phyloP scores from a whole-genome alignment of 2,888 invertebrate species.

The Acanthococcus lagerstroemiae region DNA sequence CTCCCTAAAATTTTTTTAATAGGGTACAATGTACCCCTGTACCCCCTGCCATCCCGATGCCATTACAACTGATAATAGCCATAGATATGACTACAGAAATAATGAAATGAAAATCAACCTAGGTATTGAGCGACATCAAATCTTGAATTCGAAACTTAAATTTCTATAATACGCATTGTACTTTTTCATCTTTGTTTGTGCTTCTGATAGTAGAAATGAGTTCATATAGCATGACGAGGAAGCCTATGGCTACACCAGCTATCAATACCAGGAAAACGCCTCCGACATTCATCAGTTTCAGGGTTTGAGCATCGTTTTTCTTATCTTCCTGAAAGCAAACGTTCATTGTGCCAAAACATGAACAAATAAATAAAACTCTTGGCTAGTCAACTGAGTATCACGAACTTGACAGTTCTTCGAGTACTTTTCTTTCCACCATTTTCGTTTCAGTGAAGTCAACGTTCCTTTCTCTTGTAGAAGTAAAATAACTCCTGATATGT shows the following conservation, averaged over 20 bases:
- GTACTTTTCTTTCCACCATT: conserved; percentile 79
- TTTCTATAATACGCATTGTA: conserved; percentile 36
- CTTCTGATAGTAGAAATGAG: conserved; percentile 49
- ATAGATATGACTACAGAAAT: too few relatives aligned
- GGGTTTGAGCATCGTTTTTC: conserved; percentile 44
- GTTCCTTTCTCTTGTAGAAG: conserved; percentile 74
- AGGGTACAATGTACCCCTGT: too few relatives aligned
- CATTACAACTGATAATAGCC: too few relatives aligned
- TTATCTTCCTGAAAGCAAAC: conserved; percentile 28
- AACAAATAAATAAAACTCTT: not conserved
- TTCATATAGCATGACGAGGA: conserved; percentile 59
- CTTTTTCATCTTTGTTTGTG: conserved; percentile 46
- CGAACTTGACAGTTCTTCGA: conserved; percentile 25
- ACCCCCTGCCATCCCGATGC: too few relatives aligned
- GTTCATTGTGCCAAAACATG: not conserved
- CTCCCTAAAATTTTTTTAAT: too few relatives aligned
- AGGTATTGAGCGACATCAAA: too few relatives aligned
- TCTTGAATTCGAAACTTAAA: not conserved
- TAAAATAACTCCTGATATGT: conserved; percentile 66
- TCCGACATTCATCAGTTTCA: conserved; percentile 69
- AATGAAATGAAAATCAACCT: too few relatives aligned
- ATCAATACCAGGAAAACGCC: conserved; percentile 70
- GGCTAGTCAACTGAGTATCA: not conserved
- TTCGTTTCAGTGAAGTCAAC: conserved; percentile 64
- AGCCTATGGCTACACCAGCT: conserved; percentile 54